Conservation (phyloP, 2,113 vertebrate species). For the Callithrix jacchus region DNA sequence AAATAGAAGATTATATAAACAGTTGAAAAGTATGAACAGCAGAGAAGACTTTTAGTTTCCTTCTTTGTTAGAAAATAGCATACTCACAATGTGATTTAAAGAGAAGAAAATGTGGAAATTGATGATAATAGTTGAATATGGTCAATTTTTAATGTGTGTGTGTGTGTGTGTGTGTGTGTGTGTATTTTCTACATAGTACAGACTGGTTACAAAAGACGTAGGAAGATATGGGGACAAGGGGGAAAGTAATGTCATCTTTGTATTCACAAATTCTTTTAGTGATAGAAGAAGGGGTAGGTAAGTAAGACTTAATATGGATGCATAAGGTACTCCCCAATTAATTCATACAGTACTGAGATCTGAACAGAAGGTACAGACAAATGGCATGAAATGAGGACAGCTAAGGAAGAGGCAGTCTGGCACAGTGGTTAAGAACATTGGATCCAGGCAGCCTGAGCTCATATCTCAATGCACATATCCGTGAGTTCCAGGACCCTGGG, state of each 20-base stretch:
- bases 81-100: not conserved
- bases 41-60: slow-evolving; percentile 39
- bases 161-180: not conserved
- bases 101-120: slow-evolving; percentile 15
- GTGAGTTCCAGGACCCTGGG: not conserved
- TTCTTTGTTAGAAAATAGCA: slow-evolving; percentile 46
- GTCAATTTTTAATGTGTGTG: not conserved
- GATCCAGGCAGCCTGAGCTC: not conserved
- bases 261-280: not conserved
- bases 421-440: not conserved
- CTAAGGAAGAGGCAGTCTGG: not conserved
- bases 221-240: not conserved
- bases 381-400: not conserved
- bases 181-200: not conserved
- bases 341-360: not conserved
- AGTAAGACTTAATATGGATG: not conserved
- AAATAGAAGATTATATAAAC: slow-evolving; percentile 63
- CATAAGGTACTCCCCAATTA: not conserved
- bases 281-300: not conserved
- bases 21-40: slow-evolving; percentile 33
- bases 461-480: not conserved
- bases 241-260: not conserved
- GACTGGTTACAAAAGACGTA: not conserved
- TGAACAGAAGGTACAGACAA: no score
- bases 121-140: not conserved